A percentile compares a stretch with the other conserved stretches of the same genome.
These are phyloP conservation scores for Bovichtus variegatus DNA, from an alignment of 2,797 vertebrate species.

Conservation along the genomic window DNA sequence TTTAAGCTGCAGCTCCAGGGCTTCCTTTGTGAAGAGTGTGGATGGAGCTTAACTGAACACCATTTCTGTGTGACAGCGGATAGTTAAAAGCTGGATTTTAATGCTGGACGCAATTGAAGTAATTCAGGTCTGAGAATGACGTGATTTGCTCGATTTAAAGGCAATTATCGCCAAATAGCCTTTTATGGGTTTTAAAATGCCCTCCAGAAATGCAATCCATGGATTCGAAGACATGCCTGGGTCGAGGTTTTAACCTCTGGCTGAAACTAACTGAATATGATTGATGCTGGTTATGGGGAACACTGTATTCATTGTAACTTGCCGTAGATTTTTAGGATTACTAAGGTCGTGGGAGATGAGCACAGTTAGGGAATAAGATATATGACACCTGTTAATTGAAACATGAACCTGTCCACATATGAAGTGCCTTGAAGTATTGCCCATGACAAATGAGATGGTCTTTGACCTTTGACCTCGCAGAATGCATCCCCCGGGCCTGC, in stretches of 20 bases:
- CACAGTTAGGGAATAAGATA: conserved; percentile 56
- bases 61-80: conserved; percentile 13
- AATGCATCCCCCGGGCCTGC: conserved; percentile 47
- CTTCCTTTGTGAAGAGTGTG: conserved; percentile 72
- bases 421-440: conserved; percentile 52
- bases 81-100: conserved; percentile 33
- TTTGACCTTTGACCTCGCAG: conserved; percentile 60
- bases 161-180: not conserved
- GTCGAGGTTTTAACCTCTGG: not conserved
- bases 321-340: conserved; percentile 48
- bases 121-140: not conserved
- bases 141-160: conserved; percentile 16
- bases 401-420: conserved; percentile 62
- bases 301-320: conserved; percentile 36
- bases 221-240: not conserved
- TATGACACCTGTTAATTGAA: conserved; percentile 75
- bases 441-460: conserved; percentile 65
- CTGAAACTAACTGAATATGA: conserved; percentile 17
- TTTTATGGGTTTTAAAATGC: not conserved
- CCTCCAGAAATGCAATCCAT: not conserved
- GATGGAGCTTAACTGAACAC: conserved; percentile 51
- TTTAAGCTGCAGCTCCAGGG: conserved; percentile 71
- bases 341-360: conserved; percentile 52
- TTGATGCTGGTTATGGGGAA: conserved; percentile 15
- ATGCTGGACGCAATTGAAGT: not conserved